phyloP scores from a whole-genome alignment of 2,797 vertebrate species.

The Sebastes goodei region DNA sequence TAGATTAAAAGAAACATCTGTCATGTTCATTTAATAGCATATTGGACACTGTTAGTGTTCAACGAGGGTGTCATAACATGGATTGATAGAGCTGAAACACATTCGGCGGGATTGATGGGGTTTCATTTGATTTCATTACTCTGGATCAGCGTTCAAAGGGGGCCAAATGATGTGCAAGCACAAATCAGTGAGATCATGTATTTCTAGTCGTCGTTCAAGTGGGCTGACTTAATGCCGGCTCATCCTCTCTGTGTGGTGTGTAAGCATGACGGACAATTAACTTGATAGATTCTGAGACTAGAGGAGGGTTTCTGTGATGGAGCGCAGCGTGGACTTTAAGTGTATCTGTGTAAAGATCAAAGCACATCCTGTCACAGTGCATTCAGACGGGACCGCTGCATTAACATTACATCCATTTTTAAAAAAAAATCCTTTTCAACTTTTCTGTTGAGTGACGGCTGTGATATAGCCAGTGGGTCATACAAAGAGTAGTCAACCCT shows the following conservation, averaged over 20 bases:
- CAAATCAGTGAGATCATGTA: conserved; percentile 50
- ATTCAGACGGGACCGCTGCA: not conserved
- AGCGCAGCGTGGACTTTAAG: not conserved
- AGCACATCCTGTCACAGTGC: not conserved
- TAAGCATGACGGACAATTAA: conserved; percentile 39
- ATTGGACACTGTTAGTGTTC: conserved; percentile 64
- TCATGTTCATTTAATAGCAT: conserved; percentile 72
- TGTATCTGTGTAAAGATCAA: not conserved
- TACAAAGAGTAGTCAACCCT: too few relatives aligned
- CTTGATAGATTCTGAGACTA: conserved; percentile 22
- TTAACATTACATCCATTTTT: not conserved
- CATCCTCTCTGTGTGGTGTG: conserved; percentile 23
- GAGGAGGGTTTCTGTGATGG: not conserved
- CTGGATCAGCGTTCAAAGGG: conserved; percentile 53
- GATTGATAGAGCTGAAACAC: conserved; percentile 66
- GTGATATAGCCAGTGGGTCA: too few relatives aligned
- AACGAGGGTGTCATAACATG: conserved; percentile 63
- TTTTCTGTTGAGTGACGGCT: not conserved
- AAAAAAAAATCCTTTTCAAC: not conserved
- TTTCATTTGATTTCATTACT: conserved; percentile 68
- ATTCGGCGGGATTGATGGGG: conserved; percentile 61
- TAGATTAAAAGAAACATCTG: conserved; percentile 71
- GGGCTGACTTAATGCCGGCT: conserved; percentile 41
- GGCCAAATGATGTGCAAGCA: conserved; percentile 47
- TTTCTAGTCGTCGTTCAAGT: conserved; percentile 56